These are phyloP conservation scores for Yponomeuta cagnagella DNA, from an alignment of 2,888 invertebrate genomes.

Conservation along the genomic window DNA sequence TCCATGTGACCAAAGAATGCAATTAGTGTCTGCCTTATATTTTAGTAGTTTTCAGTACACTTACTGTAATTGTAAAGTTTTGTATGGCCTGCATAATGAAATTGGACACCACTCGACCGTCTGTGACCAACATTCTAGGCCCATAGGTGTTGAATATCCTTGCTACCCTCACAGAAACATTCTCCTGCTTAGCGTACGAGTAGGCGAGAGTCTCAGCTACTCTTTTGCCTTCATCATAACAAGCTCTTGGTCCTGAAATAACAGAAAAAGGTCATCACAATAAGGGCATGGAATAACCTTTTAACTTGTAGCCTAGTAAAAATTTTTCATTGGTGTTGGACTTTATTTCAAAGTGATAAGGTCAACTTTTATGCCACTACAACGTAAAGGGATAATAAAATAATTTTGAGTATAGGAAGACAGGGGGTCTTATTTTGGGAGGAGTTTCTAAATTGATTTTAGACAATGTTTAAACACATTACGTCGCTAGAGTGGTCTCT, in stretches of 20 bases:
- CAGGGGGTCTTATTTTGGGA: no score
- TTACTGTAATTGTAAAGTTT: constrained; percentile 94
- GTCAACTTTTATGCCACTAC: no score
- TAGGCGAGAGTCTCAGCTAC: constrained; percentile 96
- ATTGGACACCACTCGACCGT: constrained; percentile 98
- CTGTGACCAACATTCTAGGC: constrained; percentile 99
- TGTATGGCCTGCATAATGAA: constrained; percentile 98
- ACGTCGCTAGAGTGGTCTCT: no score
- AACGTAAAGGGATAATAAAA: no score
- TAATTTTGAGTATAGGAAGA: no score
- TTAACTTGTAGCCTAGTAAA: no score
- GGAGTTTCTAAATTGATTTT: no score
- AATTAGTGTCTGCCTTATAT: no score
- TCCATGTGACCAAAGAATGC: neutral
- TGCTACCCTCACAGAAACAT: constrained; percentile 95
- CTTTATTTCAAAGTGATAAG: no score
- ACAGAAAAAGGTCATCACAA: constrained; percentile 19
- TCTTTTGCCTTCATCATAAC: constrained; percentile 99
- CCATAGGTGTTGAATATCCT: constrained; percentile 99
- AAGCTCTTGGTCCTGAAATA: constrained; percentile 88
- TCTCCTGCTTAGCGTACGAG: constrained; percentile 98
- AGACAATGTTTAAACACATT: no score
- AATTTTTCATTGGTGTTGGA: no score
- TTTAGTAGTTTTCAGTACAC: constrained; percentile 25
- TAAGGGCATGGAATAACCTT: no score